A percentile compares a stretch with the other conserved stretches of the same genome.
Conservation (phyloP, 2,797 vertebrate species). For the Helicolenus hilgendorfi region DNA sequence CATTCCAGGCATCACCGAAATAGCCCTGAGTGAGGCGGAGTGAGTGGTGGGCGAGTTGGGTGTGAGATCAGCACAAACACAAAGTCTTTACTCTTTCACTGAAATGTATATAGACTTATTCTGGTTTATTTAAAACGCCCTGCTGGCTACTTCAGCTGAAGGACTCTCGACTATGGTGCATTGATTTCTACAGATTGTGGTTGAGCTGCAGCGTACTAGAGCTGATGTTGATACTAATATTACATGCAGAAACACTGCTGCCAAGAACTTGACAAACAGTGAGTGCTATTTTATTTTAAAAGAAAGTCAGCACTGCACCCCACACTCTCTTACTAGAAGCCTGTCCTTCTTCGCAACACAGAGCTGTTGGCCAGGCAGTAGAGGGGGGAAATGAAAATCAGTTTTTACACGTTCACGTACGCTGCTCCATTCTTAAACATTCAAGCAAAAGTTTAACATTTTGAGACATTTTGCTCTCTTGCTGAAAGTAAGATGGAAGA, state of each 20-base stretch:
- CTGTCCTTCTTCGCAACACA: constrained; percentile 90
- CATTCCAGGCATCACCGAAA: constrained; percentile 99
- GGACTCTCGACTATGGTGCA: constrained; percentile 18
- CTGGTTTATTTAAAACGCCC: constrained; percentile 16
- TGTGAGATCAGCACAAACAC: constrained; percentile 48
- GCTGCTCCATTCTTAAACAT: not conserved
- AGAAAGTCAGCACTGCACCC: constrained; percentile 69
- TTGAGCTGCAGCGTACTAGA: constrained; percentile 10
- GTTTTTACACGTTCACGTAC: not conserved
- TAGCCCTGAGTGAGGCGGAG: constrained; percentile 96
- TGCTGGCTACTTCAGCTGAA: constrained; percentile 25
- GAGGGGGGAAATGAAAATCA: constrained; percentile 17
- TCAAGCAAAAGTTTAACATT: not conserved
- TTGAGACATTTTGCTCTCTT: not conserved
- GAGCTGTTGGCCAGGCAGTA: constrained; percentile 71
- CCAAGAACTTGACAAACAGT: not conserved
- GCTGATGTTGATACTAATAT: constrained; percentile 17
- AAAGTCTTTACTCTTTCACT: constrained; percentile 27
- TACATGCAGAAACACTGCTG: constrained; percentile 38
- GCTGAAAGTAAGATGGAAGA: not conserved
- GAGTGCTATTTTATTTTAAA: not conserved
- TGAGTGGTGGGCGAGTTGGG: constrained; percentile 41
- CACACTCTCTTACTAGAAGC: constrained; percentile 89
- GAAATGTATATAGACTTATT: constrained; percentile 12
- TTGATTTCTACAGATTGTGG: not conserved